Base-by-base conservation (phyloP, 2,888 invertebrate genomes). In the Ornithoptera alexandrae region DNA sequence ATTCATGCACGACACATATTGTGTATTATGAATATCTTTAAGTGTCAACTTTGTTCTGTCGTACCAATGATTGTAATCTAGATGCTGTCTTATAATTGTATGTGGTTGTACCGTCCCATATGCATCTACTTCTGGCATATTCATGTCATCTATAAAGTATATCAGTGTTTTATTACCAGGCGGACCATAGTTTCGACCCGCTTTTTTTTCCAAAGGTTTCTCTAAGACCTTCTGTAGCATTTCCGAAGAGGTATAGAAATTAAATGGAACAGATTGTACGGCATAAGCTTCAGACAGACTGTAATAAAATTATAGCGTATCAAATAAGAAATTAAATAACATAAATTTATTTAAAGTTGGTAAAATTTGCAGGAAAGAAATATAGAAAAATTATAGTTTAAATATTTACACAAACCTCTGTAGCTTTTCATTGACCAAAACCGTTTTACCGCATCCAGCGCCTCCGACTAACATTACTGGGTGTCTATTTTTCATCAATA, bases 81-180 rank as follows among this genome's bases (percentile, higher is more conserved):
- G 92, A 90, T 98, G 98, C 83, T 99, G 99, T 1, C 98, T 94
- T 75, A 99, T 98, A 68, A 99, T 90, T 0, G 98, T 99, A 83
- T 99, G 98, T 0, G 99, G 98, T 84, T 98, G 98, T 0, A 98
- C 98, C 0, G 99, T 99, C 12, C 98, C 98, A 80, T 99, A 99
- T 53, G 94, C 74, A 74, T 94, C 94, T 24, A 97, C 97, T 93
- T 98, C 98, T 1, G 99, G 98, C 98, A 99, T 99, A 83, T 99
- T 99, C 96, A 99, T 96, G 81, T 99, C 99, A 82, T 99, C 99
- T 72, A 99, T 96, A 83, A 99, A 99, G 86, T 98, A 99, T 73
- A 99, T 95, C 59, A 99, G 92, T 0, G 96, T 97, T 88, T 98
- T 98, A 79, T 96, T 98, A 18, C 98, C 98, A 0, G 98, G 98